Conservation (phyloP, 1,140 invertebrate genomes). For the Drosophila tropicalis region DNA sequence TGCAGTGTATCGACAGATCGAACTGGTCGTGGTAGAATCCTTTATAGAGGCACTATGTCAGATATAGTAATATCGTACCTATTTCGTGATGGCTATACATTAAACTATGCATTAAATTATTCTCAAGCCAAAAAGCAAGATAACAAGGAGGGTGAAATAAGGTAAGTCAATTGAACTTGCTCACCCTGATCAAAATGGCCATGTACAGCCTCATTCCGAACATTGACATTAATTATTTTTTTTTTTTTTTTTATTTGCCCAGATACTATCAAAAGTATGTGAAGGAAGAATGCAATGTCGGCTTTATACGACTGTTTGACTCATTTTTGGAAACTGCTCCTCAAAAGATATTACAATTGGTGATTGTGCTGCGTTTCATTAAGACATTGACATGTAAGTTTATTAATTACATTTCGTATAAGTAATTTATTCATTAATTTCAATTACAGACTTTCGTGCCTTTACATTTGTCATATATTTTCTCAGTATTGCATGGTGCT, state of each 20-base stretch:
- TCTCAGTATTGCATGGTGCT: constrained; percentile 56
- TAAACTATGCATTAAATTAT: constrained; percentile 48
- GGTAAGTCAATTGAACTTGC: constrained; percentile 22
- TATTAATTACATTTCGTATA: constrained; percentile 4
- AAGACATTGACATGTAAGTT: constrained; percentile 49
- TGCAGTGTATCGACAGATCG: constrained; percentile 27
- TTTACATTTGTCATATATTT: constrained; percentile 55
- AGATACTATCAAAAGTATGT: constrained; percentile 51
- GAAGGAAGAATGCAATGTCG: constrained; percentile 67
- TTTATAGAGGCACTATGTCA: constrained; percentile 20
- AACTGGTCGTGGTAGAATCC: constrained; percentile 27
- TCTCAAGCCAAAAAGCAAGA: constrained; percentile 31
- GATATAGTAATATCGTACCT: constrained; percentile 56
- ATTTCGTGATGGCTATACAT: constrained; percentile 50
- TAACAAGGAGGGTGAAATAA: constrained; percentile 44
- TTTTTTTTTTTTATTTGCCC: not conserved
- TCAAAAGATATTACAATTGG: constrained; percentile 62
- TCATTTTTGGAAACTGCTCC: constrained; percentile 62
- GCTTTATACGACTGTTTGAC: constrained; percentile 64
- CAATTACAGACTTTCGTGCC: constrained; percentile 43
- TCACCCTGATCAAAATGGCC: constrained; percentile 7
- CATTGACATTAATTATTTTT: not conserved
- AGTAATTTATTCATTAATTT: not conserved
- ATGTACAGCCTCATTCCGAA: not conserved
- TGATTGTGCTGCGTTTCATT: constrained; percentile 43